Evolutionary conservation across 1,140 invertebrate species (phyloP).

Genomic region (Rhopalosiphum padi): DNA sequence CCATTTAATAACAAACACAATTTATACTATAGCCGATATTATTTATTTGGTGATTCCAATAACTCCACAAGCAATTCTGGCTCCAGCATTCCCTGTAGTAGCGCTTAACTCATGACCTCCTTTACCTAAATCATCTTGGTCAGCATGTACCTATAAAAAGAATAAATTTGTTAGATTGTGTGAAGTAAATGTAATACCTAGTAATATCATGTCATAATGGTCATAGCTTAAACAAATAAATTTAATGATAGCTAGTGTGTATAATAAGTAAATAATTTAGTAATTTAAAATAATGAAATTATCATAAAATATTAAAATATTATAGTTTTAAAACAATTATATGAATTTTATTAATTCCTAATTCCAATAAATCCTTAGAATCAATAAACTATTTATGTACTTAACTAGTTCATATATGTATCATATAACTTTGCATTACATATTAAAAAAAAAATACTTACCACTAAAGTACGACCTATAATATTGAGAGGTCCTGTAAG

Average conservation of each 20-base stretch:
- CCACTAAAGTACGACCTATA: constrained; percentile 87
- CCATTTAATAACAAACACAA: neutral
- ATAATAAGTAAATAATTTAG: too few relatives aligned
- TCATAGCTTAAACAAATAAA: too few relatives aligned
- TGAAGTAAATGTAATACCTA: too few relatives aligned
- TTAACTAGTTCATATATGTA: too few relatives aligned
- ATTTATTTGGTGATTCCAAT: constrained; percentile 80
- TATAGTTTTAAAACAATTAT: too few relatives aligned
- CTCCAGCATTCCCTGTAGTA: constrained; percentile 97
- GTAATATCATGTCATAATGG: too few relatives aligned
- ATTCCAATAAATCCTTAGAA: too few relatives aligned
- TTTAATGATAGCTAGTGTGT: too few relatives aligned
- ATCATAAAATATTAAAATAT: too few relatives aligned
- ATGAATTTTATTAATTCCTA: too few relatives aligned
- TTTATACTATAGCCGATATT: neutral
- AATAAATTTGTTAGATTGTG: neutral
- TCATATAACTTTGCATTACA: neutral
- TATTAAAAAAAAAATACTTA: constrained; percentile 63
- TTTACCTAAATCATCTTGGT: constrained; percentile 92
- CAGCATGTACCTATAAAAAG: constrained; percentile 77
- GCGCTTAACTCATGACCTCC: constrained; percentile 93
- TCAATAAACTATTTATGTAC: neutral
- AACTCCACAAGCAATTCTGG: constrained; percentile 94
- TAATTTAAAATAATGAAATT: too few relatives aligned
- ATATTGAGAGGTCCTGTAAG: constrained; percentile 80